Percentiles rank a stretch among this genome's conserved stretches.
phyloP scores from a whole-genome alignment of 2,113 vertebrate genomes.

The Atherinomorus stipes region DNA sequence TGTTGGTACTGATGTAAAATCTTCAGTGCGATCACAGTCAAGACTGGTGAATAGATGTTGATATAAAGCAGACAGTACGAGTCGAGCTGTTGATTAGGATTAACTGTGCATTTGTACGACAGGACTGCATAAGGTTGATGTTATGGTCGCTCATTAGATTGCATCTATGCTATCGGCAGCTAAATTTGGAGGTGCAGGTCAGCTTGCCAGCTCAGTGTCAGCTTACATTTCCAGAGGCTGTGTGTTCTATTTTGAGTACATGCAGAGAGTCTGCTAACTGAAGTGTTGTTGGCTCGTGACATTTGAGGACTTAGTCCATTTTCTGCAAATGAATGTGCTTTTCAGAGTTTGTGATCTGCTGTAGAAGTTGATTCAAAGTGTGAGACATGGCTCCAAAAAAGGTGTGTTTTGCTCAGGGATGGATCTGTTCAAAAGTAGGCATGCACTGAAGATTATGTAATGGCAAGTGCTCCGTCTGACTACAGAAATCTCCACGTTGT shows the following conservation, averaged over 20 bases:
- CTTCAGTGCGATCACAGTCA: constrained; percentile 23
- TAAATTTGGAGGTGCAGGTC: constrained; percentile 69
- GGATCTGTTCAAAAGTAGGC: constrained; percentile 5
- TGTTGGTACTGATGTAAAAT: constrained; percentile 34
- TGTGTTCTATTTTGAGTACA: constrained; percentile 66
- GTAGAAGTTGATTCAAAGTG: constrained; percentile 27
- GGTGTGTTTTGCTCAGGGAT: constrained; percentile 46
- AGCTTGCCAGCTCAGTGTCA: constrained; percentile 65
- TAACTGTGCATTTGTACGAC: constrained; percentile 18
- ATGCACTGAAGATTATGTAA: constrained; percentile 60
- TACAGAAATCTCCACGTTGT: constrained; percentile 54
- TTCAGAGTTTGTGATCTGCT: constrained; percentile 32
- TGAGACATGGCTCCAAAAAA: constrained; percentile 75
- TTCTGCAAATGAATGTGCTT: constrained; percentile 53
- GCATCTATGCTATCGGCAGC: constrained; percentile 57
- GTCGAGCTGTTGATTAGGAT: constrained; percentile 31
- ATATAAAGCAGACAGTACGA: constrained; percentile 29
- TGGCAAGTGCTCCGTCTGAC: constrained; percentile 41
- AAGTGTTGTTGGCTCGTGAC: constrained; percentile 54
- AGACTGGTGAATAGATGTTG: constrained; percentile 32
- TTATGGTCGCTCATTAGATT: constrained; percentile 48
- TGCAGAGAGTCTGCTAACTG: constrained; percentile 25
- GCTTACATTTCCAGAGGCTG: constrained; percentile 70
- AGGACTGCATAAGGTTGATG: constrained; percentile 18
- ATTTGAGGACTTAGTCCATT: constrained; percentile 50